Base-by-base conservation (phyloP, 2,113 vertebrate genomes). In the Saccopteryx leptura region DNA sequence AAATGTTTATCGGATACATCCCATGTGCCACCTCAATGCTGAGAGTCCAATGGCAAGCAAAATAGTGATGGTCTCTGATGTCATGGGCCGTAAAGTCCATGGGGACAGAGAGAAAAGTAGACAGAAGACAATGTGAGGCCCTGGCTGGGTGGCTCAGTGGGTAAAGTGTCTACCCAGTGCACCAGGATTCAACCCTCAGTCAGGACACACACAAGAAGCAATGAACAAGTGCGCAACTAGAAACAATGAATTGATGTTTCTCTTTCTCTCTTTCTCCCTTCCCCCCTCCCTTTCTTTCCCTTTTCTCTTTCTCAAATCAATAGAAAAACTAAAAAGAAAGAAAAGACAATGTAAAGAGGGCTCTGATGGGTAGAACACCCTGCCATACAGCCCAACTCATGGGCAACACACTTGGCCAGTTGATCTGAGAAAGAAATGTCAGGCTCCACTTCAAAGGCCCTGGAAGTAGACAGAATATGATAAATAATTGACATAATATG, bases 371-470 rank as follows among this genome's bases (percentile, higher is more conserved):
- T 15, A 61, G 19, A 28, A 69, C 13, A 14, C 48, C 69, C 10
- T 76, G 60, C 33, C 72, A 24, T 14, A 28, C 9, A 33, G 93
- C 19, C 28, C 19, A 39, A 71, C 46, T 50, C 39, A 79, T 65
- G 48, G 50, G 26, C 17, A 60, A 12, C 7, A 33, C n/a, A 65
- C 12, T 61, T 2, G 50, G 10, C 9, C 39, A 68, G 54, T 7
- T 66, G 50, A 50, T 89, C 79, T 46, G 86, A 91, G 69, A 74
- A 88, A 84, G 23, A 96, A 52, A 58, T 12, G 52, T 39, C 21
- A 50, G 3, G 61, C 9, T 33, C 5, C 26, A 23, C 52, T 81
- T 69, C 23, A 23, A 63, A 94, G 63, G 39, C 63, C 46, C 39
- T 66, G 17, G 50, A 96, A 78, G 85, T 33, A 69, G 79, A 46